Evolutionary conservation across 2,797 vertebrate species (phyloP).

Genomic region (Cercopithecus neglectus): DNA sequence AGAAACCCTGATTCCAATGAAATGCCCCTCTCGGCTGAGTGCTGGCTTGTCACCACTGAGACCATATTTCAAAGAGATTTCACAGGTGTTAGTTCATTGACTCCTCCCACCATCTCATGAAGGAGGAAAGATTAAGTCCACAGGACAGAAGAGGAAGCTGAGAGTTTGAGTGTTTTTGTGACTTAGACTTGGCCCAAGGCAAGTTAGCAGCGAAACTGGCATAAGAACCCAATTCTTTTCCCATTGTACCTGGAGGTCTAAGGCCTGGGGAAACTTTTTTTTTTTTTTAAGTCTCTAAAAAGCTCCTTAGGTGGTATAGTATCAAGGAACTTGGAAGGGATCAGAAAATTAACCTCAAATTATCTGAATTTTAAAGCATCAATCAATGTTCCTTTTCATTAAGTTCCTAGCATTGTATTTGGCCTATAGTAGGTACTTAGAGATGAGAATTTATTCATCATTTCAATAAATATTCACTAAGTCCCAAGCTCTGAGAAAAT

Average conservation of each 20-base stretch:
- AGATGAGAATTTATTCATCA: too few species aligned
- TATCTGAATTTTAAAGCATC: background rate
- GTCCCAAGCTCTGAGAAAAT: background rate
- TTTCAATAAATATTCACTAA: background rate
- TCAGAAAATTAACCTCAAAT: slow-evolving; percentile 24
- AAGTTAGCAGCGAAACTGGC: background rate
- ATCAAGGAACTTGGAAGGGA: background rate
- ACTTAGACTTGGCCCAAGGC: background rate
- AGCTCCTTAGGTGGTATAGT: background rate
- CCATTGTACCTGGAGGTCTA: background rate
- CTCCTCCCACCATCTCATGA: background rate
- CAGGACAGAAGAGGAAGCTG: background rate
- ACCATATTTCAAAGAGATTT: slow-evolving; percentile 52
- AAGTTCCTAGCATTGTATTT: background rate
- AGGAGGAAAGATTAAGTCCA: slow-evolving; percentile 1
- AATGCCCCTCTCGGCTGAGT: background rate
- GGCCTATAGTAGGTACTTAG: background rate
- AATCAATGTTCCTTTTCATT: background rate
- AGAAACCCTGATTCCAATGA: background rate
- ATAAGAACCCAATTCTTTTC: background rate
- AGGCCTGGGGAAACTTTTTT: background rate
- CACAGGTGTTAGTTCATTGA: background rate
- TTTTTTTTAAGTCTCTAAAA: background rate
- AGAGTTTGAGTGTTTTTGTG: background rate
- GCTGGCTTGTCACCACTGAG: background rate